Base-by-base conservation (phyloP, 2,113 vertebrate genomes). In the Rallus limicola region DNA sequence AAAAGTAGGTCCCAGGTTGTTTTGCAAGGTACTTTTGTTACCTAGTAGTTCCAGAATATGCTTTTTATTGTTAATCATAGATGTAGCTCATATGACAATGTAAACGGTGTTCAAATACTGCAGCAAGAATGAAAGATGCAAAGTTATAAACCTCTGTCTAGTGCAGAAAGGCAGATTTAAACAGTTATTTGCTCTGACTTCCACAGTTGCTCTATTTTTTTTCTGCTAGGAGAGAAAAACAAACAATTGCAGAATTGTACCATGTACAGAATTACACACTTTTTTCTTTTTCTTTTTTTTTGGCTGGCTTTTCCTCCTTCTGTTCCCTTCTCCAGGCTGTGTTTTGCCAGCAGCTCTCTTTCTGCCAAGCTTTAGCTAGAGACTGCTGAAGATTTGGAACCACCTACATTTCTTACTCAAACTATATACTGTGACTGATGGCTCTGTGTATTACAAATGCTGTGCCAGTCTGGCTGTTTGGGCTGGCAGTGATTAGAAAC, bases 291-390 rank as follows among this genome's bases (percentile, higher is more conserved):
- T 81, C 67, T 86, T 85, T 69, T 34, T 15, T 69, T 75, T 81
- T 95, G 82, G 82, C 87, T 90, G 56, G 18, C 76, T 93, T 94
- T 90, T 90, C 79, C 69, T 94, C 95, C 86, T 96, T 93, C 90
- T 95, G 86, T 97, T 94, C 78, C 31, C 38, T 92, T 86, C 5
- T 18, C 91, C 78, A 95, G 81, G 81, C 67, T 92, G 5, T 95
- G 78, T 95, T 96, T 96, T 96, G 92, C 91, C 90, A 93, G 90
- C 93, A 90, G 59, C 80, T 92, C 83, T 44, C 59, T 23, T 87
- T 87, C 92, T 94, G 91, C 92, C 92, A 94, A 93, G 80, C 67
- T 90, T 90, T 86, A 96, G 82, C 86, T 92, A 88, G 72, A 93
- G 91, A 33, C 56, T 93, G 86, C 69, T 91, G 86, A 97, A 89